phyloP scores from a whole-genome alignment of 1,140 invertebrate genomes.

The Drosophila bipectinata region DNA sequence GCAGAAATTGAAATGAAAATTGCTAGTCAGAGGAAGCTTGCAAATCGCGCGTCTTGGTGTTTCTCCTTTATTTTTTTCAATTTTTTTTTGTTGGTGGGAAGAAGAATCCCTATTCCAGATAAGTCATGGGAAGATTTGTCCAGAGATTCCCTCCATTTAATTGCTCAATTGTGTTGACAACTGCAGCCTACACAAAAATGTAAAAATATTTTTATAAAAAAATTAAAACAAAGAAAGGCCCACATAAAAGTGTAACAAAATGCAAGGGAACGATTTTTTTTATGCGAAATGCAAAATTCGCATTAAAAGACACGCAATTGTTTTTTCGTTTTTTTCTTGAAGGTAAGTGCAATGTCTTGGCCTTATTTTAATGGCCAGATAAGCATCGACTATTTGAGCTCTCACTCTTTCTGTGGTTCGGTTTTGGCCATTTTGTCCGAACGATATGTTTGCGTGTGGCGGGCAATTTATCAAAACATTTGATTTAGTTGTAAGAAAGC shows the following conservation, averaged over 20 bases:
- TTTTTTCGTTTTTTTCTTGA: not conserved
- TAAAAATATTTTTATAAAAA: slow-evolving; percentile 42
- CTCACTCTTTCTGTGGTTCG: not conserved
- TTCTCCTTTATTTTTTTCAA: too few relatives aligned
- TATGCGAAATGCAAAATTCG: slow-evolving; percentile 49
- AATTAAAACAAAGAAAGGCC: slow-evolving; percentile 3
- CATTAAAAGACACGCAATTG: slow-evolving; percentile 70
- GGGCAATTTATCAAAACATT: slow-evolving; percentile 77
- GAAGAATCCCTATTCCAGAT: slow-evolving; percentile 32
- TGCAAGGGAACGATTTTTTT: slow-evolving; percentile 15
- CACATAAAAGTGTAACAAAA: slow-evolving; percentile 29
- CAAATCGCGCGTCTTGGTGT: not conserved
- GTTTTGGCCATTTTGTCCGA: slow-evolving; percentile 70
- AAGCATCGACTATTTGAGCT: slow-evolving; percentile 53
- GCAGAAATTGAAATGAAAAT: slow-evolving; percentile 60
- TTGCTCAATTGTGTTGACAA: slow-evolving; percentile 72
- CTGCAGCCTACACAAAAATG: slow-evolving; percentile 20
- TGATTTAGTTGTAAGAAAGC: slow-evolving; percentile 78
- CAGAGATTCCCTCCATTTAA: slow-evolving; percentile 34
- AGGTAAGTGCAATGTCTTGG: slow-evolving; percentile 46
- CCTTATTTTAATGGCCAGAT: slow-evolving; percentile 66
- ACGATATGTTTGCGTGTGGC: slow-evolving; percentile 68
- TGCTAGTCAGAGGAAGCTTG: slow-evolving; percentile 24
- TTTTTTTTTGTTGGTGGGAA: slow-evolving; percentile 14
- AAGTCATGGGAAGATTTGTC: slow-evolving; percentile 55